Conservation (phyloP, 2,888 invertebrate species). For the Euzophera pinguis region DNA sequence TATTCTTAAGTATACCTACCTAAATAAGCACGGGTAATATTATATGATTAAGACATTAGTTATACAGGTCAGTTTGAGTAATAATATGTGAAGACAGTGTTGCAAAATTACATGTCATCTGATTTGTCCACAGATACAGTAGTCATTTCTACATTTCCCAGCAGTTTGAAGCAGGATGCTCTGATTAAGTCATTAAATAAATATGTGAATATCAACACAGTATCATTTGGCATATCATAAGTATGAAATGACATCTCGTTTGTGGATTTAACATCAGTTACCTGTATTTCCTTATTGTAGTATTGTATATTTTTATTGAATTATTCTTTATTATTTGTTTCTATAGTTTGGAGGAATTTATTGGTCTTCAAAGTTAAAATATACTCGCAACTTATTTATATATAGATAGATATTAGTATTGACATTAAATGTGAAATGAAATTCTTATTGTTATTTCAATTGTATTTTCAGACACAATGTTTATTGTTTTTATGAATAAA, state of each 20-base stretch:
- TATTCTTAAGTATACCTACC: too few relatives aligned
- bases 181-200: conserved; percentile 59
- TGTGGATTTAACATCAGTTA: background rate
- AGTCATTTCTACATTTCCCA: background rate
- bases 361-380: too few relatives aligned
- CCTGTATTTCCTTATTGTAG: background rate
- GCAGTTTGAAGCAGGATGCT: conserved; percentile 12
- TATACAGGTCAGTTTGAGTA: background rate
- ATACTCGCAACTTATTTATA: too few relatives aligned
- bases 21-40: background rate
- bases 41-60: background rate
- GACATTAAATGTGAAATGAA: too few relatives aligned
- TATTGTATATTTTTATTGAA: background rate
- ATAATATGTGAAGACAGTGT: background rate
- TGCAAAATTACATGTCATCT: background rate
- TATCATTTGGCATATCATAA: conserved; percentile 16
- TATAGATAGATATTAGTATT: too few relatives aligned
- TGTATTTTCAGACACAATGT: too few relatives aligned
- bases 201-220: conserved; percentile 39
- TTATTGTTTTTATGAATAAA: too few relatives aligned
- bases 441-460: too few relatives aligned
- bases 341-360: too few relatives aligned
- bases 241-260: conserved; percentile 19
- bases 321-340: too few relatives aligned
- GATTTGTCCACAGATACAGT: background rate